Evolutionary conservation across 2,888 invertebrate genomes (phyloP).

Genomic region (Nomada ferruginata): DNA sequence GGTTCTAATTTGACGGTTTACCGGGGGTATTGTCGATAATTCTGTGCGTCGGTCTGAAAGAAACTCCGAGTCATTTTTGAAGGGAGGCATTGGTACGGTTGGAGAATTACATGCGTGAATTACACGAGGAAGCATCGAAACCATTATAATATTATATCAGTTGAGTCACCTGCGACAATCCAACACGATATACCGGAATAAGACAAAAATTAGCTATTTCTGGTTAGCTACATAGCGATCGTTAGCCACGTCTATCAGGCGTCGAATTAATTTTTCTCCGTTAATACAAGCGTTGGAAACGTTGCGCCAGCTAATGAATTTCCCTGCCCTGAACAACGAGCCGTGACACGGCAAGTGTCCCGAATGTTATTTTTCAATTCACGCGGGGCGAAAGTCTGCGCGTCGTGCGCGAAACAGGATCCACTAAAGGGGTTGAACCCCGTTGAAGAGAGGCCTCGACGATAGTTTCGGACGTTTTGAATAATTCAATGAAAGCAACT

Average conservation of each 20-base stretch:
- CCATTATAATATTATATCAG: too few species aligned
- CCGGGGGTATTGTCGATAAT: conserved; percentile 42
- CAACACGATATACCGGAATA: too few species aligned
- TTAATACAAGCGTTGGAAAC: neutral
- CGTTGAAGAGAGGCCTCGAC: conserved; percentile 44
- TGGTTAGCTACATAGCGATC: neutral
- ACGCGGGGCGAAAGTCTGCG: conserved; percentile 66
- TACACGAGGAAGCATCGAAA: neutral
- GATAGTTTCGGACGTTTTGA: conserved; percentile 76
- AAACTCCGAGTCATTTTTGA: conserved; percentile 38
- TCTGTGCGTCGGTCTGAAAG: neutral
- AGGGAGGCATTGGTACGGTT: neutral
- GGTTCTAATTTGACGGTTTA: conserved; percentile 39
- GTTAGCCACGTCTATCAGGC: neutral
- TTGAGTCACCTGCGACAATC: too few species aligned
- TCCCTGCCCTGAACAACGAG: neutral
- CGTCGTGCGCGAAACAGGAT: conserved; percentile 63
- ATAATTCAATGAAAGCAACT: conserved; percentile 82
- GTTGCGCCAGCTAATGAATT: neutral
- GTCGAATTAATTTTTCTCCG: neutral
- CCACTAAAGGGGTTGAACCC: conserved; percentile 57
- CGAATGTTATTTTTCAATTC: conserved; percentile 64
- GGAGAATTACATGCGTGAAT: neutral
- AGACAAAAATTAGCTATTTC: neutral
- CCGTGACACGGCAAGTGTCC: neutral